These are phyloP conservation scores for Verasper variegatus DNA, from an alignment of 2,113 vertebrate species.

Conservation along the genomic window DNA sequence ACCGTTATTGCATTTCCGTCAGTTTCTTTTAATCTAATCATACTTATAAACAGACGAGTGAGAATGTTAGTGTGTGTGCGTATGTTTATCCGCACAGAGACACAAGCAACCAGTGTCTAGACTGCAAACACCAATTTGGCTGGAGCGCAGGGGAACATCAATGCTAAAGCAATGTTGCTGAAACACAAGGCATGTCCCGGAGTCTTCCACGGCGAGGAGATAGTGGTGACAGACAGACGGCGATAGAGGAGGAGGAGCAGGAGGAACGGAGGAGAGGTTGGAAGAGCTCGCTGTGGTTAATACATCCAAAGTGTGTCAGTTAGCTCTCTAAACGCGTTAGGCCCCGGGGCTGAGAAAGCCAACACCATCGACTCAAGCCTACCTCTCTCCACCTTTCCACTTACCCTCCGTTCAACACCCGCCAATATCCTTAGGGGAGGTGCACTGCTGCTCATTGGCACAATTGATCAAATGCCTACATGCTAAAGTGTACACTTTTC, in stretches of 20 bases:
- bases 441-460: conserved; percentile 69
- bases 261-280: conserved; percentile 66
- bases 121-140: conserved; percentile 78
- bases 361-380: conserved; percentile 76
- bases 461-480: conserved; percentile 77
- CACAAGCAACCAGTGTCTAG: conserved; percentile 80
- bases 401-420: conserved; percentile 74
- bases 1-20: conserved; percentile 83
- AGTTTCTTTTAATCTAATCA: conserved; percentile 84
- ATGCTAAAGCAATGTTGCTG: conserved; percentile 83
- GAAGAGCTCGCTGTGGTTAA: conserved; percentile 76
- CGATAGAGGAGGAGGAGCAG: conserved; percentile 49
- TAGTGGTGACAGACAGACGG: conserved; percentile 67
- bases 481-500: conserved; percentile 70
- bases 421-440: conserved; percentile 75
- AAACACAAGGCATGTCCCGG: conserved; percentile 72
- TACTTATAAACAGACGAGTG: conserved; percentile 78
- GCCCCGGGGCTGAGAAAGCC: conserved; percentile 74
- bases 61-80: conserved; percentile 59
- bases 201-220: conserved; percentile 46
- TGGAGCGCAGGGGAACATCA: conserved; percentile 70
- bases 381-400: conserved; percentile 77
- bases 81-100: conserved; percentile 76
- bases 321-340: conserved; percentile 81
- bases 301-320: conserved; percentile 83